Percentiles rank a stretch among this genome's conserved stretches.
Evolutionary conservation across 2,797 vertebrate genomes (phyloP).

Genomic region (Alectoris magna): DNA sequence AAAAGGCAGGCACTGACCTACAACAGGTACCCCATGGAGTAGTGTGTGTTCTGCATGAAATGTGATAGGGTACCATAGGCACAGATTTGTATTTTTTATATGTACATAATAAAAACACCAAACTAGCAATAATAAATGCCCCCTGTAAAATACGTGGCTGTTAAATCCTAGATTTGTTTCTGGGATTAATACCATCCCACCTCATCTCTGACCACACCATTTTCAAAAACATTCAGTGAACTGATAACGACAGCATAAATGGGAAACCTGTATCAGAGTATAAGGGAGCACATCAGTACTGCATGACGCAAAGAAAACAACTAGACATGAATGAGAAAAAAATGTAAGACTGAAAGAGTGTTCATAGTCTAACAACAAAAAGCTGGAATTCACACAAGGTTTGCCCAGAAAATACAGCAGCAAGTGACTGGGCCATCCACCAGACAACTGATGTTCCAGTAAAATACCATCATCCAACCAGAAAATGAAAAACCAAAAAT

Average conservation of each 20-base stretch:
- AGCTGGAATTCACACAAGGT: not conserved
- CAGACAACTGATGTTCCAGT: not conserved
- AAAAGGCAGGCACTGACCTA: not conserved
- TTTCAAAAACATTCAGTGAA: not conserved
- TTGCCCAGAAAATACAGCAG: rapidly evolving
- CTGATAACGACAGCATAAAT: not conserved
- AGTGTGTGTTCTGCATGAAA: not conserved
- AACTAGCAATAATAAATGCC: not conserved
- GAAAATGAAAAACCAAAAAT: not conserved
- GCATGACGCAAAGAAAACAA: not conserved
- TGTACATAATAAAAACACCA: not conserved
- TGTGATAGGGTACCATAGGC: not conserved
- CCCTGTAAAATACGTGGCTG: not conserved
- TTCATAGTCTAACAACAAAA: not conserved
- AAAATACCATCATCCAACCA: not conserved
- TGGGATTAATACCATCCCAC: not conserved
- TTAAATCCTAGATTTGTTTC: not conserved
- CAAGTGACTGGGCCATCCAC: not conserved
- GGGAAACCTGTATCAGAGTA: not conserved
- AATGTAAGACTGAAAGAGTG: not conserved
- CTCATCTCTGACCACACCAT: not conserved
- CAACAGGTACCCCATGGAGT: not conserved
- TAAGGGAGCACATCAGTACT: not conserved
- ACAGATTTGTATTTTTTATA: not conserved
- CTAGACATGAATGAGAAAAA: not conserved